Evolutionary conservation across 2,113 vertebrate species (phyloP).

Genomic region (Microcebus tavaratra): DNA sequence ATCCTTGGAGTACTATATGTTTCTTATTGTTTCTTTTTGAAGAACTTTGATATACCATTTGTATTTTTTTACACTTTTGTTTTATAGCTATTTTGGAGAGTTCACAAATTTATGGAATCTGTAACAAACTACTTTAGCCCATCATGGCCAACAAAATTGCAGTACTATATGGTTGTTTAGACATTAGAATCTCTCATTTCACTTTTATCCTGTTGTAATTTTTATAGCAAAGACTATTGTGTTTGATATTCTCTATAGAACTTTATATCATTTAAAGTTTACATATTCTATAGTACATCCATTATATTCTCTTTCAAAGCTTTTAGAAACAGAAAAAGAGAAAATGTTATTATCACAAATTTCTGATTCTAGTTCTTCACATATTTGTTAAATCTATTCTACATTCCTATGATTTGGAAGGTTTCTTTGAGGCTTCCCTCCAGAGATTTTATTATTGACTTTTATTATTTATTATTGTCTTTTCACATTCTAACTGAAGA

Average conservation of each 20-base stretch:
- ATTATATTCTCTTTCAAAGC: conserved; percentile 9
- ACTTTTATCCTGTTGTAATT: not conserved
- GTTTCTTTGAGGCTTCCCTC: not conserved
- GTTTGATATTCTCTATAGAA: not conserved
- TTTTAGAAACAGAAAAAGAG: conserved; percentile 5
- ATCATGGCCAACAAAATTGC: not conserved
- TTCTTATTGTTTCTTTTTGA: not conserved
- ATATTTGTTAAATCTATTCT: not conserved
- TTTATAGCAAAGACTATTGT: not conserved
- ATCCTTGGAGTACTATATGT: not conserved
- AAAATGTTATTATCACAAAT: not conserved
- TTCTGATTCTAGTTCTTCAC: not conserved
- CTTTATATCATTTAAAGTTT: not conserved
- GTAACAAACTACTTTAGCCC: not conserved
- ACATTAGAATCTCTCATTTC: not conserved
- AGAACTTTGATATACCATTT: not conserved
- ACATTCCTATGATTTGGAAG: not conserved
- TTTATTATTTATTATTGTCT: not conserved
- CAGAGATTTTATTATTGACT: not conserved
- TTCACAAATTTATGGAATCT: not conserved
- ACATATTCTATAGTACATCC: not conserved
- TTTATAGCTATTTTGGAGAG: not conserved
- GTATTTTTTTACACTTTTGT: not conserved
- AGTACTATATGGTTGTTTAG: not conserved
- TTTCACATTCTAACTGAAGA: not conserved